These are phyloP conservation scores for Cyprinodon tularosa DNA, from an alignment of 2,113 vertebrate species.

Conservation along the genomic window DNA sequence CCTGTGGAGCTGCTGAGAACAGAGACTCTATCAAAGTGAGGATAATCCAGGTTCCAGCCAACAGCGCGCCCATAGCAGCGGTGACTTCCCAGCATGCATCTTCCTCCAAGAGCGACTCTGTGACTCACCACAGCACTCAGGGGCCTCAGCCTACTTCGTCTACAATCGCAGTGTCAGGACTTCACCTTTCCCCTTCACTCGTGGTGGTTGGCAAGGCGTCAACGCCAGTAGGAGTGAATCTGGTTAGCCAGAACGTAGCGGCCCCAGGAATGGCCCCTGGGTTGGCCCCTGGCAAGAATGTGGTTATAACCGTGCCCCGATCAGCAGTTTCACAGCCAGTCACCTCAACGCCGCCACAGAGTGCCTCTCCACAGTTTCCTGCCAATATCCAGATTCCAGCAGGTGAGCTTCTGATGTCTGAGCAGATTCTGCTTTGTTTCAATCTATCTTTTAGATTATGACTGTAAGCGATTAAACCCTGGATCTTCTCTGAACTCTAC, in stretches of 20 bases:
- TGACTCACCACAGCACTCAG: neutral
- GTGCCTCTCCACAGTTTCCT: constrained; percentile 81
- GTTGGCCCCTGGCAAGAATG: constrained; percentile 50
- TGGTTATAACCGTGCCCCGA: constrained; percentile 69
- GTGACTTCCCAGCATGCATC: neutral
- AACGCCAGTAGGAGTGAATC: neutral
- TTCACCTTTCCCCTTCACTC: constrained; percentile 25
- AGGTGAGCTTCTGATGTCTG: constrained; percentile 77
- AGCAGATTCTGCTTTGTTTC: too few species aligned
- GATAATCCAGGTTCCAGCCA: constrained; percentile 10
- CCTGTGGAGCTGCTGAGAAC: neutral
- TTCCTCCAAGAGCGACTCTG: neutral
- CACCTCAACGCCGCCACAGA: constrained; percentile 60
- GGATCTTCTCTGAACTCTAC: too few species aligned
- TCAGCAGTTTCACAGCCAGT: constrained; percentile 67
- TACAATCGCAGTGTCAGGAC: neutral
- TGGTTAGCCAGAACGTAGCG: neutral
- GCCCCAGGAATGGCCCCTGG: too few species aligned
- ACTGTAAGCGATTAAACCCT: too few species aligned
- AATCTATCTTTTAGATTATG: too few species aligned
- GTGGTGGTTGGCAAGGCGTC: constrained; percentile 41
- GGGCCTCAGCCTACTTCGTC: constrained; percentile 1
- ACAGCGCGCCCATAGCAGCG: neutral
- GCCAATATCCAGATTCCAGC: constrained; percentile 88
- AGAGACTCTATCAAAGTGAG: constrained; percentile 9